Evolutionary conservation across 2,113 vertebrate genomes (phyloP).

Genomic region (Otolemur garnettii): DNA sequence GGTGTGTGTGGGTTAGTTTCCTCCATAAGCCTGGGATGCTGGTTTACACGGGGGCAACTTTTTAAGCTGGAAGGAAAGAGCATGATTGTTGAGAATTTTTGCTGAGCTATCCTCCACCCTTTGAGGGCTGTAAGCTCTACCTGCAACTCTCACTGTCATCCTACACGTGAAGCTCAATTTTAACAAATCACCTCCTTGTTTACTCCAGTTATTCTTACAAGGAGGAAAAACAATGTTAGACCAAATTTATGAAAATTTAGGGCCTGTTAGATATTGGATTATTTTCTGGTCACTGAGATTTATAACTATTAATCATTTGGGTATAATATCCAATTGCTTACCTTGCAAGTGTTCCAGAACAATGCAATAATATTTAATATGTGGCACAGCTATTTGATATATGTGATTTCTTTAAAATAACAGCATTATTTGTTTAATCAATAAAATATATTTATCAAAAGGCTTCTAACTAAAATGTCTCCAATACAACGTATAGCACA

Average conservation of each 20-base stretch:
- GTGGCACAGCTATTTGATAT: background rate
- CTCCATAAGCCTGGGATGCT: background rate
- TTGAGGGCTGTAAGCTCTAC: background rate
- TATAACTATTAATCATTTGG: background rate
- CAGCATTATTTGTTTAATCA: background rate
- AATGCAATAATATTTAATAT: background rate
- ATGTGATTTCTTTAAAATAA: background rate
- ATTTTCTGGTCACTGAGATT: background rate
- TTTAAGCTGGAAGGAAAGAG: background rate
- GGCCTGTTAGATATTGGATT: background rate
- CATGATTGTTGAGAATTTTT: background rate
- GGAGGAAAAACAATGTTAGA: background rate
- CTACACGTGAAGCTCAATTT: background rate
- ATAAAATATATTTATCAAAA: background rate
- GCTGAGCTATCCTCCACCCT: background rate
- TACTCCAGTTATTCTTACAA: background rate
- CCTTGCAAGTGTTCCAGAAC: background rate
- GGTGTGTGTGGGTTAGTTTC: background rate
- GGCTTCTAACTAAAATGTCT: slow-evolving; percentile 4
- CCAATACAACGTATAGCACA: background rate
- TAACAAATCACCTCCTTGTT: background rate
- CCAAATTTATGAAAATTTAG: background rate
- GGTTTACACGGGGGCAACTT: background rate
- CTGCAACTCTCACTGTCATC: background rate
- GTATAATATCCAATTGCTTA: background rate